Percentiles rank a stretch among this genome's conserved stretches.
Conservation (phyloP, 2,113 vertebrate genomes). For the Bufo bufo region DNA sequence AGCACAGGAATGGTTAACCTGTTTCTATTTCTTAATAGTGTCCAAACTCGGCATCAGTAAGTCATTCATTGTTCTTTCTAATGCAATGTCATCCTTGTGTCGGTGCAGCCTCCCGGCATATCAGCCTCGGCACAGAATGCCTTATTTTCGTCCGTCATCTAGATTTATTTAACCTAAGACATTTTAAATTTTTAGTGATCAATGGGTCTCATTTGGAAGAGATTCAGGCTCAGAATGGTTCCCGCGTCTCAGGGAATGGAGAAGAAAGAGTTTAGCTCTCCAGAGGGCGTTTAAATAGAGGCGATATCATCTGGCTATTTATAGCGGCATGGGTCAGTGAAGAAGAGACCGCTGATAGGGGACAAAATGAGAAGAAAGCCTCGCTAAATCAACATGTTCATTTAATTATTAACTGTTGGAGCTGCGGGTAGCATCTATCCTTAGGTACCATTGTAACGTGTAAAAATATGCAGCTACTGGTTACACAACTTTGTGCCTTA, state of each 20-base stretch:
- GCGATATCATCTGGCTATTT: conserved; percentile 51
- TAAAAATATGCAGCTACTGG: background rate
- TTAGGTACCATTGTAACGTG: background rate
- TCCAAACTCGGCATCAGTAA: background rate
- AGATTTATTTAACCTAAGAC: conserved; percentile 62
- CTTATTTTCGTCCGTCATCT: conserved; percentile 61
- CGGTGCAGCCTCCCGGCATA: background rate
- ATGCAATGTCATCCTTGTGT: conserved; percentile 37
- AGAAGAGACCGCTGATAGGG: conserved; percentile 18
- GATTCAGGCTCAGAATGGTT: conserved; percentile 18
- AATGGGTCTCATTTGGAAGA: conserved; percentile 54
- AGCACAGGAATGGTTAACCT: background rate
- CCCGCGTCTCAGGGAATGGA: conserved; percentile 2
- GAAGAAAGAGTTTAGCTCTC: conserved; percentile 46
- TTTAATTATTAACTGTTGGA: conserved; percentile 27
- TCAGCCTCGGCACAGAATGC: conserved; percentile 54
- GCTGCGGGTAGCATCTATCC: background rate
- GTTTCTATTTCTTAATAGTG: background rate
- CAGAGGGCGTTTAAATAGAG: conserved; percentile 45
- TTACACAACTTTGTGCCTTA: background rate
- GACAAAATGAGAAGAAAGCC: conserved; percentile 11
- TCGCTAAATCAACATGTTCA: conserved; percentile 16
- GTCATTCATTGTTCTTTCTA: conserved; percentile 22
- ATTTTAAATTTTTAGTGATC: conserved; percentile 62
- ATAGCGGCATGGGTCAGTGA: conserved; percentile 16